Evolutionary conservation across 1,140 invertebrate species (phyloP), one percentile per base, ranked within the genome.

Genomic region (Drosophila repletoides): DNA sequence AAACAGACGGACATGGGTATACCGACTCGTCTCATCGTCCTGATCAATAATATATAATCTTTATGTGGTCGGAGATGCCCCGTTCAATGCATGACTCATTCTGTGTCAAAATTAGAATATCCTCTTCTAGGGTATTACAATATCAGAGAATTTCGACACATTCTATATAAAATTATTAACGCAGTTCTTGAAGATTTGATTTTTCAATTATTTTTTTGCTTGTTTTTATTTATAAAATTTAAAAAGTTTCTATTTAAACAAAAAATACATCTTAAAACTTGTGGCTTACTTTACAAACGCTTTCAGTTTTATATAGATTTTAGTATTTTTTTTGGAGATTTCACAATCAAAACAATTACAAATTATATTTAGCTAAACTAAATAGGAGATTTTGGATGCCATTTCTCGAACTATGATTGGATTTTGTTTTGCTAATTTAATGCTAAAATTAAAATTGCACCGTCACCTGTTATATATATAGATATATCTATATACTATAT

Each of bases 221-320:
- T n/a, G n/a, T n/a, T n/a, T 84, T 83, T 83, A 79, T 86, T 83
- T 83, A 83, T 83, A 83, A 83, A 83, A 83, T 83, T 83, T 79
- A 71, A 75, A 84, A 83, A 84, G 79, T 77, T 43, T 74, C 79
- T 84, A 83, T 79, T 84, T 81, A 84, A 83, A 84, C 79, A 79
- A 67, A 71, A 76, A 64, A 43, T 31, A 52, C 40, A 61, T 74
- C 41, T 52, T 67, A 41, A 64, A 80, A 86, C 29, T 65, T 64
- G 43, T 49, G 63, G 64, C 46, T 51, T 51, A 55, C 14, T n/a
- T 48, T 45, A 10, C 29, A 63, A 63, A 51, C 48, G 36, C 26
- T 38, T 64, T 36, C 6, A 36, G 24, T 29, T 66, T 29, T 53
- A 34, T 46, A 38, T 72, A 69, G 1, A 21, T 66, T 40, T 55